Evolutionary conservation across 2,797 vertebrate genomes (phyloP), one percentile per base, ranked within the genome.

Genomic region (Telmatherina bonti): DNA sequence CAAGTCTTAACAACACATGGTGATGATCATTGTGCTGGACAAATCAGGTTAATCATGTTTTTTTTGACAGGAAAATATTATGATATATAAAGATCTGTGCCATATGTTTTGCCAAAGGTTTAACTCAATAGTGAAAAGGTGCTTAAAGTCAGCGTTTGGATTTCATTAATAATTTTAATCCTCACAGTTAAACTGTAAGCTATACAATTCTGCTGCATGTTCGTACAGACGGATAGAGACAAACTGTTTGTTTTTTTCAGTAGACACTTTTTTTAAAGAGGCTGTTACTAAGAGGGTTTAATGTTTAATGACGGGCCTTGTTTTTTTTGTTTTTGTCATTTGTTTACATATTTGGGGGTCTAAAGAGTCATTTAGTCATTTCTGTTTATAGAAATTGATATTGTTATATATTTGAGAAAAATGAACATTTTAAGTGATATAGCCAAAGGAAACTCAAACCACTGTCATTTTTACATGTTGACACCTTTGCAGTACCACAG

Each of bases 381-480:
- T 30, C 41, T n/a, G 29, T 30, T 57, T 1, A 57, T 7, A 38
- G 9, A 9, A 63, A 57, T 27, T 1, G 9, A 35, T 33, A 70
- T 38, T 51, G 49, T 33, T 41, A 20, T 7, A 35, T 33, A 4
- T 58, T 11, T 7, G 31, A 35, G 8, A 54, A 27, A 29, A 41
- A 33, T 62, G 7, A 36, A 16, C 33, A 45, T 56, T 72, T 63
- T 22, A 62, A 47, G 31, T 22, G 55, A 11, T 41, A 35, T 30
- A 65, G 7, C 57, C 18, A 54, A 68, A 67, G 7, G n/a, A 12
- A 31, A n/a, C 69, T 70, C 61, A 49, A 29, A 58, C n/a, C 7
- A 26, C 31, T 54, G 8, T 52, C 38, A 2, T 57, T 54, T 84
- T 74, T 69, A 74, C 61, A 61, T 26, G 27, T 11, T 10, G 18